These are phyloP conservation scores for Neoaliturus tenellus DNA, from an alignment of 2,888 invertebrate genomes.

Conservation along the genomic window DNA sequence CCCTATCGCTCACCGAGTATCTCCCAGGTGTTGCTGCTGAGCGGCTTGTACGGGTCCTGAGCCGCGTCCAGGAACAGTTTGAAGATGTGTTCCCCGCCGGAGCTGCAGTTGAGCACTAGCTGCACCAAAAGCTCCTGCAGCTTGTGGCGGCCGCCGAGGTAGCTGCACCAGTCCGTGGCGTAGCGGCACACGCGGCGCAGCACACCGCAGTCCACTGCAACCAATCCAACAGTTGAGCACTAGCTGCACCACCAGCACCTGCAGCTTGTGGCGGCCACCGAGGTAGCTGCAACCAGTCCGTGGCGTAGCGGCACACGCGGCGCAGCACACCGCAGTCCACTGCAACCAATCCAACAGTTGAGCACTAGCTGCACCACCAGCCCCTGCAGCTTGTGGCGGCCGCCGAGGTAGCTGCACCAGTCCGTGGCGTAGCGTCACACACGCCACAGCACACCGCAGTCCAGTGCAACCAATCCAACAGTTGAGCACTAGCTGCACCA, in stretches of 20 bases:
- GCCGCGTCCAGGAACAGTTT: conserved; percentile 76
- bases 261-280: conserved; percentile 72
- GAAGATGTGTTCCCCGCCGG: conserved; percentile 78
- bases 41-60: conserved; percentile 53
- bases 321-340: conserved; percentile 77
- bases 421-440: no score
- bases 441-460: no score
- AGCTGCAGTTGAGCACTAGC: conserved; percentile 78
- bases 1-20: conserved; percentile 63
- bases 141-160: conserved; percentile 71
- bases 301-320: conserved; percentile 73
- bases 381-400: no score
- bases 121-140: conserved; percentile 78
- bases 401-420: no score
- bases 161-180: conserved; percentile 71
- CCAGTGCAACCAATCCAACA: no score
- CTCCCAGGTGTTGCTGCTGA: conserved; percentile 61
- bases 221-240: no score
- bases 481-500: conserved; percentile 76
- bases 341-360: no score
- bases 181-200: conserved; percentile 75
- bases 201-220: conserved; percentile 77
- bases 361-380: no score
- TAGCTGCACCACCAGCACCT: conserved; percentile 78
- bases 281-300: conserved; percentile 71